Base-by-base conservation (phyloP, 2,888 invertebrate genomes). In the Campopleginae sp. region DNA sequence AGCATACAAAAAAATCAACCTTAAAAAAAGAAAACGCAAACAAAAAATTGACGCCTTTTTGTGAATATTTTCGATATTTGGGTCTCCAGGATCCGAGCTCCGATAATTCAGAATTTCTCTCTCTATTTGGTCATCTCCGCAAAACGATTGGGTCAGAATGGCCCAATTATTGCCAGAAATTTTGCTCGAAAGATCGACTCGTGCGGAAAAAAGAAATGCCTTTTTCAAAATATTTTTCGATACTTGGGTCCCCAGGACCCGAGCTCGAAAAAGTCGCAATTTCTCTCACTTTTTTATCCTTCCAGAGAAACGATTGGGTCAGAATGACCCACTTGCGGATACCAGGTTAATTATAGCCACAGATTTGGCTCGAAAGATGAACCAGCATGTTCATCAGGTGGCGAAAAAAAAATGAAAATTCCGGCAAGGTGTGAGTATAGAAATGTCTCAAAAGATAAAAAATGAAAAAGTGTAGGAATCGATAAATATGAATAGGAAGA, bases 1-100 rank as follows among this genome's bases (percentile, higher is more conserved):
- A 96, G 33, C 66, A 95, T 90, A 85, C 58, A 84, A 81, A 27
- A 54, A 61, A 81, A 76, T 66, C 33, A 42, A 78, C 7, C 5
- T 1, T 4, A 38, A 54, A 54, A 0, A 31, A 54, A 51, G 8
- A 19, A 19, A 0, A 19, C 23, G 3, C 8, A 1, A 8, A 51
- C 19, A 19, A 19, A 19, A 51, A n/a, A n/a, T n/a, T 51, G n/a
- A 19, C 51, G n/a, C n/a, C n/a, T n/a, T n/a, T n/a, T n/a, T n/a
- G n/a, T n/a, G n/a, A n/a, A n/a, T n/a, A n/a, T 8, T 33, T 5
- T 38, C 38, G 38, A 38, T 38, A 38, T 10, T 38, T 10, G 38
- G 38, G 38, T 38, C 38, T 38, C 5, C 1, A 10, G 38, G 38
- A 38, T 10, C 38, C 38, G 33, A 33, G 33, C 5, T 33, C 33